Conservation (phyloP, 1,140 invertebrate genomes). For the Bombus sylvicola region DNA sequence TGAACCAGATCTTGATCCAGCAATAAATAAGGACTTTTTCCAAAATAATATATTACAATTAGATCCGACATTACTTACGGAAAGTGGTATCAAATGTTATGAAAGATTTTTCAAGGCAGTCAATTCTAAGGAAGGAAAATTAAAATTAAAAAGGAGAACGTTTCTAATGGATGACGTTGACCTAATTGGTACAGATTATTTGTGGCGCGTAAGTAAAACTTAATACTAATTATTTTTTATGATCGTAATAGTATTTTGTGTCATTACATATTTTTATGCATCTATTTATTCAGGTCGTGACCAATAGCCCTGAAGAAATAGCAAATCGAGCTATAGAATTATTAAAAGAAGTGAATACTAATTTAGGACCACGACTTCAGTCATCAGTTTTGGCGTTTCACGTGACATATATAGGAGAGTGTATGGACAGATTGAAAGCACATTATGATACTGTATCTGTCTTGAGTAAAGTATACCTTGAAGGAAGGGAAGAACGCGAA, state of each 20-base stretch:
- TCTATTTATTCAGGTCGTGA: slow-evolving; percentile 88
- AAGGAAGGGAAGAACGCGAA: slow-evolving; percentile 81
- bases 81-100: slow-evolving; percentile 98
- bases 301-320: slow-evolving; percentile 95
- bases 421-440: slow-evolving; percentile 93
- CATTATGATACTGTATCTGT: slow-evolving; percentile 89
- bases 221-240: slow-evolving; percentile 11
- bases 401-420: slow-evolving; percentile 95
- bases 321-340: slow-evolving; percentile 95
- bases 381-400: slow-evolving; percentile 90
- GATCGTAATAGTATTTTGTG: background rate
- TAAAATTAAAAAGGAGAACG: slow-evolving; percentile 93
- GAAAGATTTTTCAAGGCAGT: slow-evolving; percentile 98
- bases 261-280: background rate
- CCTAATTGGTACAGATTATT: slow-evolving; percentile 97
- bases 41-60: slow-evolving; percentile 96
- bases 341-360: slow-evolving; percentile 96
- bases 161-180: slow-evolving; percentile 93
- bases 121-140: slow-evolving; percentile 96
- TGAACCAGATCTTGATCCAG: slow-evolving; percentile 97
- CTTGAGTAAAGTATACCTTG: slow-evolving; percentile 84
- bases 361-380: slow-evolving; percentile 93
- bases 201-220: slow-evolving; percentile 91
- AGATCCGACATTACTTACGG: slow-evolving; percentile 95
- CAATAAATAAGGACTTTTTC: slow-evolving; percentile 98